Evolutionary conservation across 2,113 vertebrate species (phyloP), one percentile per base, ranked within the genome.

Genomic region (Zosterops hypoxanthus): DNA sequence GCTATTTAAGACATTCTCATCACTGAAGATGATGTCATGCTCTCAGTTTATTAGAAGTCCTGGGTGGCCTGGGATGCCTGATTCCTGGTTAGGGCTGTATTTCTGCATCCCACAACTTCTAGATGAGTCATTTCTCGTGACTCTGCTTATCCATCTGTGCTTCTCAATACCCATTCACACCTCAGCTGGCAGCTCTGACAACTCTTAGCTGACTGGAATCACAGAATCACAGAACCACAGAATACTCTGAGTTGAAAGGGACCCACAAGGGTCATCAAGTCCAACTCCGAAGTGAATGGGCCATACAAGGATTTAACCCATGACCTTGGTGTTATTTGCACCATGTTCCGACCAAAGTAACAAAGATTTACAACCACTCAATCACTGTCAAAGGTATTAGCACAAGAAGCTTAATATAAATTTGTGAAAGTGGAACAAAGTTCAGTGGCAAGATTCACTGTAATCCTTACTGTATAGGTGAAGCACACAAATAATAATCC

Each of bases 241-340:
- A 46, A 28, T 12, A 9, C 33, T 33, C 63, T 28, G 55, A 39
- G 55, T 1, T 39, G 28, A 24, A 53, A 39, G 28, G 14, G 33
- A 69, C 39, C 28, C 39, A 55, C 15, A 16, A n/a, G 23, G 64
- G 22, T 28, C 33, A 44, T 36, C 0, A 0, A 44, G 26, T 28
- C 18, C 47, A 53, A 2, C 10, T 46, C 47, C 46, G 57, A 20
- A 29, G 6, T 20, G 55, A 53, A 53, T 39, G n/a, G 39, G 20
- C 18, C 31, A 12, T 16, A 5, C 39, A n/a, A 12, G 18, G 55
- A 53, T 61, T 61, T 53, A 61, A 53, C 33, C 19, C 15, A 7
- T 0, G 0, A 33, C 39, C 28, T 7, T 29, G 28, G 12, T 0
- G 0, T 28, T 39, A 53, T 29, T 28, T 46, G 15, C 64, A 61